Evolutionary conservation across 2,888 invertebrate genomes (phyloP).

Genomic region (Eupeodes luniger): DNA sequence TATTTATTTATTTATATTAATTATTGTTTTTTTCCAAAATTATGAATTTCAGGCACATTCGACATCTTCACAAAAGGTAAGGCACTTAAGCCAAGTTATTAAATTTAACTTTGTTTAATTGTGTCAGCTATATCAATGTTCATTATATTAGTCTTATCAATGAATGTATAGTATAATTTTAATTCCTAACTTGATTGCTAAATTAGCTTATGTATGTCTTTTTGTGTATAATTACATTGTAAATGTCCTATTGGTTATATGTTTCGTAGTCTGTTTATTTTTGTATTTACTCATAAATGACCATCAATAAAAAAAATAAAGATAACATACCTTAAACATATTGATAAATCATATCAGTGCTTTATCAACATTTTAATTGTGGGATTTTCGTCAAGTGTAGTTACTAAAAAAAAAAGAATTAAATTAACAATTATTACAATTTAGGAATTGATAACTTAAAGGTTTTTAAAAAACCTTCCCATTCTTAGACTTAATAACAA

Average conservation of each 20-base stretch:
- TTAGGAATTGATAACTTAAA: too few relatives aligned
- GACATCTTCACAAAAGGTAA: slow-evolving; percentile 68
- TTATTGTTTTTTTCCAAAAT: slow-evolving; percentile 42
- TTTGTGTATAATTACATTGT: neutral
- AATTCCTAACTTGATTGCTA: neutral
- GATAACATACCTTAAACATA: neutral
- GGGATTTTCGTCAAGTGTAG: too few relatives aligned
- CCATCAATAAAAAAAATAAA: neutral
- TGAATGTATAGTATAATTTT: neutral
- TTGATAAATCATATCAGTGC: neutral
- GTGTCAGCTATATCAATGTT: slow-evolving; percentile 31
- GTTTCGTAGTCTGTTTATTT: neutral
- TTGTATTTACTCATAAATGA: neutral
- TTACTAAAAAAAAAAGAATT: too few relatives aligned
- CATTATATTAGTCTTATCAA: neutral
- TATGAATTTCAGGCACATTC: slow-evolving; percentile 70
- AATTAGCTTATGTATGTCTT: neutral
- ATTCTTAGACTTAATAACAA: too few relatives aligned
- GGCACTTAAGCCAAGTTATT: slow-evolving; percentile 37
- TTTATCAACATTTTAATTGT: too few relatives aligned
- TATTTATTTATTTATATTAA: neutral
- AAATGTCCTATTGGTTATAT: neutral
- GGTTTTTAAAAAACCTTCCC: too few relatives aligned
- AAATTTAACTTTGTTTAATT: slow-evolving; percentile 37
- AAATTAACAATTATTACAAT: too few relatives aligned